phyloP scores from a whole-genome alignment of 2,888 invertebrate genomes.

The Arge pagana region DNA sequence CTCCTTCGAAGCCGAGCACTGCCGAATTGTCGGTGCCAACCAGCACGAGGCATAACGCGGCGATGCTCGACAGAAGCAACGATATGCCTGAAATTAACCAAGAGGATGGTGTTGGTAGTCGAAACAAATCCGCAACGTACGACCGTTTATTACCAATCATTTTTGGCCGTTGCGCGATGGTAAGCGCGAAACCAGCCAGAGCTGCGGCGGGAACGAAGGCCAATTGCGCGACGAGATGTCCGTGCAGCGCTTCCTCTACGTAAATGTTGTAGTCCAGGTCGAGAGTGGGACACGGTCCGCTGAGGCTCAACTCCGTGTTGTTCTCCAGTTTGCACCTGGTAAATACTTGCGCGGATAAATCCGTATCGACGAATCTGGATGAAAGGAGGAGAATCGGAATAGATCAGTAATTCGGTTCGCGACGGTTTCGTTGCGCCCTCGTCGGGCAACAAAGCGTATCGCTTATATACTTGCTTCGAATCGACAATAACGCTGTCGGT shows the following conservation, averaged over 20 bases:
- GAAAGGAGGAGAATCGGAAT: no score
- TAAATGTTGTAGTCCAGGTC: slow-evolving; percentile 66
- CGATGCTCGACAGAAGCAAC: slow-evolving; percentile 55
- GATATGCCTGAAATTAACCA: slow-evolving; percentile 55
- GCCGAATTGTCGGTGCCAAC: slow-evolving; percentile 53
- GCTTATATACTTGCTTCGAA: slow-evolving; percentile 62
- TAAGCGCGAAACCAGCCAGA: slow-evolving; percentile 55
- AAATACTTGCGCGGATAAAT: slow-evolving; percentile 65
- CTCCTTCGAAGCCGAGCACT: slow-evolving; percentile 58
- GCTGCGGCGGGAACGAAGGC: slow-evolving; percentile 58
- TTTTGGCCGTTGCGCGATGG: slow-evolving; percentile 56
- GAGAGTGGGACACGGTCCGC: slow-evolving; percentile 58
- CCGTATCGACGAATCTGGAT: slow-evolving; percentile 72
- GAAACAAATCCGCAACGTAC: no score
- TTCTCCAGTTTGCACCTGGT: slow-evolving; percentile 64
- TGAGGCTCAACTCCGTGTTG: slow-evolving; percentile 60
- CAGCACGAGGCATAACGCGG: slow-evolving; percentile 56
- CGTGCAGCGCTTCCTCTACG: slow-evolving; percentile 60
- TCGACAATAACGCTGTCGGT: slow-evolving; percentile 66
- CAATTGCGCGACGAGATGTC: slow-evolving; percentile 58
- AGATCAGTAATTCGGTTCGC: background rate
- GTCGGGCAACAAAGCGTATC: background rate
- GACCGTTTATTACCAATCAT: slow-evolving; percentile 59
- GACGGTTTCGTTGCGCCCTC: background rate
- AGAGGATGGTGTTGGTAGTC: no score